Base-by-base conservation (phyloP, 1,140 invertebrate genomes). In the Heliothis subflexa region DNA sequence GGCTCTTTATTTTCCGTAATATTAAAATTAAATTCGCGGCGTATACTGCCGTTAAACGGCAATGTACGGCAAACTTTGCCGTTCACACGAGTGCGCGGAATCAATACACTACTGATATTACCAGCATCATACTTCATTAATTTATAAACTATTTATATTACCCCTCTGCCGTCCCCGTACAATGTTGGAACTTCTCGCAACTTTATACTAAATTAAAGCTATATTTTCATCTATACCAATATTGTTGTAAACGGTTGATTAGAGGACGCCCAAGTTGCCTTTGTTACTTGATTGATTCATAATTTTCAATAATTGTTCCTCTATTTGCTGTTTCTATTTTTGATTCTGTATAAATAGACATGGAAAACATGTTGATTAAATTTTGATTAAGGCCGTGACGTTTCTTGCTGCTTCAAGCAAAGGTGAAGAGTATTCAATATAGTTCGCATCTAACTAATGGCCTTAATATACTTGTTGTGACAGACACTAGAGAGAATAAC, bases 61-160 rank as follows among this genome's bases (percentile, higher is more conserved):
- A 55, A 55, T 40, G 33, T n/a, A 45, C 33, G 33, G 61, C 11
- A 18, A 64, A 64, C 7, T 64, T 45, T 64, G 3, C 14, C n/a
- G 12, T 28, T 14, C 57, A 59, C 21, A 59, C 57, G 57, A n/a
- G n/a, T 40, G 33, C n/a, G n/a, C 61, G 9, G 3, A 40, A n/a
- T n/a, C 61, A 16, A 64, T 45, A 64, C 61, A 64, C 14, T 64
- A 64, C 45, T 64, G 33, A 64, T 64, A 40, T 64, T 45, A 33
- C n/a, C 61, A 40, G 33, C 33, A 45, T 64, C 61, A 64, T 64
- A 64, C 61, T 64, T 64, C 33, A 64, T 64, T 64, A 64, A 45
- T 64, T 64, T 45, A 64, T 64, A 64, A 64, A 64, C 61, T 64
- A 64, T 45, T 64, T 45, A 45, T 64, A 64, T 45, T 64, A 45